Base-by-base conservation (phyloP, 2,797 vertebrate genomes). In the Spondyliosoma cantharus region DNA sequence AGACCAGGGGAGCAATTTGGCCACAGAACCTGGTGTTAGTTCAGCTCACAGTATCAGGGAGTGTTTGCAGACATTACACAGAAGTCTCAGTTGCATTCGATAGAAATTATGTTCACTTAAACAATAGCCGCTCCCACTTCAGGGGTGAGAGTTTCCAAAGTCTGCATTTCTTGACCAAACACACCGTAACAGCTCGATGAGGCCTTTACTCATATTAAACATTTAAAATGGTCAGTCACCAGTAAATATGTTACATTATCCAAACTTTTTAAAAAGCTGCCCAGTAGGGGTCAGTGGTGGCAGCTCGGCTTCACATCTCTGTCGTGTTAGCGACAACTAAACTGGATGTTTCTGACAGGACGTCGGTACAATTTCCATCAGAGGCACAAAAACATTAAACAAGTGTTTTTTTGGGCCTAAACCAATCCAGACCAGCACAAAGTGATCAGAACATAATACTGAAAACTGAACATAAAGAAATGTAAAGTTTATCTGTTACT, bases 41-140 rank as follows among this genome's bases (percentile, higher is more conserved):
- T 60, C 42, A 46, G 37, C 48, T 64, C 24, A 60, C 42, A 64
- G 24, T 69, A 32, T 68, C 24, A 62, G 65, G 49, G 68, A 69
- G 74, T 71, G 71, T 78, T 75, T 64, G 66, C 53, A 74, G 64
- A 76, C 42, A 73, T 66, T 46, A 52, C 48, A 54, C 14, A 29
- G 59, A 29, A 20, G 49, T 75, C 70, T 79, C 69, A 58, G 25
- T 53, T 64, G 76, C 17, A 63, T 74, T 50, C 58, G 43, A 64
- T 50, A 63, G 58, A 81, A 80, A 20, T 17, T 57, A 4, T 45
- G 11, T 27, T 43, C 20, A 53, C 25, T 78, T 43, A 50, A 81
- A 84, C 74, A 86, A 78, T 48, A 62, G 49, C 43, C 46, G 19
- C 67, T 80, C 71, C 56, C 58, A 53, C n/a, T 74, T n/a, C 37